phyloP scores from a whole-genome alignment of 2,797 vertebrate species.

The Lophotriccus pileatus region DNA sequence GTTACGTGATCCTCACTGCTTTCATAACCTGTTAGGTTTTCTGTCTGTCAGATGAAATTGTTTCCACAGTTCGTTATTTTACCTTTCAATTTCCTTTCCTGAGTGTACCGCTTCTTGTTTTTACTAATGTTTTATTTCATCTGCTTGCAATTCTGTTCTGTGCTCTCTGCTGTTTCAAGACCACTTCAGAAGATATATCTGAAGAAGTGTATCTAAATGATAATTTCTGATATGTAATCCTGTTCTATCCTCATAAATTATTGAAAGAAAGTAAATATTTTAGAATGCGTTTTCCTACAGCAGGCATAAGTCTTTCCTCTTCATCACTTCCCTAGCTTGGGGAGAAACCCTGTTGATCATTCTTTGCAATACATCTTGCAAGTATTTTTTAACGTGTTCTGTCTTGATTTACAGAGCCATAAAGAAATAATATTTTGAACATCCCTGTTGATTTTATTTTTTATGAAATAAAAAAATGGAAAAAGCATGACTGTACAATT shows the following conservation, averaged over 20 bases:
- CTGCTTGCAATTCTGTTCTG: neutral
- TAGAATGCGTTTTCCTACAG: neutral
- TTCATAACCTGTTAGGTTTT: neutral
- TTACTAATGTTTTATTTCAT: neutral
- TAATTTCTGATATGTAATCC: neutral
- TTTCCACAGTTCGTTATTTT: neutral
- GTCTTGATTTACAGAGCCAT: neutral
- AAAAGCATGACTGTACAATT: neutral
- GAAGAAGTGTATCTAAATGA: neutral
- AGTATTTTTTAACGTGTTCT: neutral
- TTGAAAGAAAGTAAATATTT: slow-evolving; percentile 13
- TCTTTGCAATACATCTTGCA: neutral
- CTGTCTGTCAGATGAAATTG: neutral
- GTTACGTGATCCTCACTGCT: neutral
- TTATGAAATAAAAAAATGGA: neutral
- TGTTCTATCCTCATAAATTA: neutral
- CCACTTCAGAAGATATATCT: neutral
- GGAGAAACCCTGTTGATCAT: neutral
- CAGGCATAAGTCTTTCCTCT: neutral
- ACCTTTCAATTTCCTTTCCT: neutral
- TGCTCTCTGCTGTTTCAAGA: neutral
- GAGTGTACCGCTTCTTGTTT: neutral
- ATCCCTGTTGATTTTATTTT: neutral
- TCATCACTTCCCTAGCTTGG: rapidly evolving
- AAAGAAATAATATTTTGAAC: neutral